These are phyloP conservation scores for Galerucella pusilla DNA, from an alignment of 2,888 invertebrate species.

Conservation along the genomic window DNA sequence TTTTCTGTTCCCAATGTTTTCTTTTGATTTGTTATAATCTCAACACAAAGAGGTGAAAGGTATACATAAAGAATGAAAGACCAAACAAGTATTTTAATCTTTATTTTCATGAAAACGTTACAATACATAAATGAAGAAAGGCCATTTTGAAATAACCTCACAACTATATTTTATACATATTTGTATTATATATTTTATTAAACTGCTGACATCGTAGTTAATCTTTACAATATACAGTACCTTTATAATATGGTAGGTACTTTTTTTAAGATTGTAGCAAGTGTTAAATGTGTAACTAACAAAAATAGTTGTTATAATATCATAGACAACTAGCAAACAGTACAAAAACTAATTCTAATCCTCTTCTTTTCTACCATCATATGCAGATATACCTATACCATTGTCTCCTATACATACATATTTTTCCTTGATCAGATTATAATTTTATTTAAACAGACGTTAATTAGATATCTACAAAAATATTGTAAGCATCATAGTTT, in stretches of 20 bases:
- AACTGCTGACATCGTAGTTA: no score
- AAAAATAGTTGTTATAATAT: background rate
- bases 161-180: slow-evolving; percentile 6
- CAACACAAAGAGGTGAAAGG: background rate
- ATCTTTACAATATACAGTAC: slow-evolving; percentile 3
- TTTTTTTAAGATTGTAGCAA: background rate
- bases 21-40: background rate
- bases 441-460: no score
- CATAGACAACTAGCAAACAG: background rate
- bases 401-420: background rate
- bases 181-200: slow-evolving; percentile 8
- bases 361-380: background rate
- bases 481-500: no score
- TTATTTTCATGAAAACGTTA: slow-evolving; percentile 9
- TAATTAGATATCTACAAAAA: no score
- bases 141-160: background rate
- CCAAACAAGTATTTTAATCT: background rate
- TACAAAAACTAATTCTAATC: background rate
- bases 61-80: background rate
- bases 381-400: no score
- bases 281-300: background rate
- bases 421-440: background rate
- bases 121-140: slow-evolving; percentile 10
- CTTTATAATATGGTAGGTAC: background rate
- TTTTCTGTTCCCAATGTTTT: background rate